Evolutionary conservation across 2,888 invertebrate genomes (phyloP).

Genomic region (Tupiocoris notatus): DNA sequence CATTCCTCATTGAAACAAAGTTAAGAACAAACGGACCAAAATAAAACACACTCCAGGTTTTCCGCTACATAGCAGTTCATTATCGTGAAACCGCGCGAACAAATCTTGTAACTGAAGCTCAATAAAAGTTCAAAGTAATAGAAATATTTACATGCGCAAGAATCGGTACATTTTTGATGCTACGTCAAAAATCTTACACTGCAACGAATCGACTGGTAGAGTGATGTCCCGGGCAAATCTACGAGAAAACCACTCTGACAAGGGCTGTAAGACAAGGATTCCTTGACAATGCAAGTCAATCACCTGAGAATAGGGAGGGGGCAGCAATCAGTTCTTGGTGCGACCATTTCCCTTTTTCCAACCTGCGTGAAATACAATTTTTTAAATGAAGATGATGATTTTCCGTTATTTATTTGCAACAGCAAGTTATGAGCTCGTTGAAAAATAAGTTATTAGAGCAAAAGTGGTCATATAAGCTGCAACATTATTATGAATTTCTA

Average conservation of each 20-base stretch:
- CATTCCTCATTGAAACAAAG: background rate
- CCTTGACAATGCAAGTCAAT: background rate
- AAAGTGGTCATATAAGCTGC: no score
- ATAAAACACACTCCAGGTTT: slow-evolving; percentile 19
- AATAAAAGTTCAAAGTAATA: background rate
- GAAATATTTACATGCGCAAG: slow-evolving; percentile 19
- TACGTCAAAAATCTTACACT: slow-evolving; percentile 5
- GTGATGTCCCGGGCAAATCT: slow-evolving; percentile 2
- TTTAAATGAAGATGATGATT: no score
- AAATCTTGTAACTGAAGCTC: background rate
- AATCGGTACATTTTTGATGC: slow-evolving; percentile 8
- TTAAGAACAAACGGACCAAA: no score
- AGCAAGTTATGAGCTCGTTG: no score
- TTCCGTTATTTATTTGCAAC: no score
- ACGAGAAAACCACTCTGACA: slow-evolving; percentile 6
- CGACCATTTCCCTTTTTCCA: no score
- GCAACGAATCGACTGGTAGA: slow-evolving; percentile 3
- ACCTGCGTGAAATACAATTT: no score
- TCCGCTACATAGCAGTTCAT: slow-evolving; percentile 33
- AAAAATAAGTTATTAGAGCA: no score
- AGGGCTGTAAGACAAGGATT: background rate
- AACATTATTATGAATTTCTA: no score
- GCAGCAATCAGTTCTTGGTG: no score
- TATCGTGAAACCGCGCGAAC: slow-evolving; percentile 3
- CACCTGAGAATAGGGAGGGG: background rate